A percentile compares a stretch with the other conserved stretches of the same genome.
Evolutionary conservation across 2,797 vertebrate genomes (phyloP).

Genomic region (Amblyraja radiata): DNA sequence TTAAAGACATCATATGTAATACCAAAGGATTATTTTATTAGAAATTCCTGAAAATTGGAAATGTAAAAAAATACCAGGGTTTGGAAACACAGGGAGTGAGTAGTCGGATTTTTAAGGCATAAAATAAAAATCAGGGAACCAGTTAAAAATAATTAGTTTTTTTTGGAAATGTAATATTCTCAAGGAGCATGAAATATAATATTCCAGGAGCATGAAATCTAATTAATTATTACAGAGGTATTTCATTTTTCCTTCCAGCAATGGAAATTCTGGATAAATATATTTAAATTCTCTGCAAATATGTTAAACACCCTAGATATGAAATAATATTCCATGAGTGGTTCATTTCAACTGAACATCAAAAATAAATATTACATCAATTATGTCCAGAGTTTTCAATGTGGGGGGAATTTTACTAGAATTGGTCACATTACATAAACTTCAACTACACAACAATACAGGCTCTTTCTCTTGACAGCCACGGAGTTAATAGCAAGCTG

Average conservation of each 20-base stretch:
- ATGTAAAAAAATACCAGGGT: background rate
- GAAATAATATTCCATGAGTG: background rate
- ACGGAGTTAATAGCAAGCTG: background rate
- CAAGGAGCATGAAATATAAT: background rate
- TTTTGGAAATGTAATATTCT: background rate
- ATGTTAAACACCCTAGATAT: background rate
- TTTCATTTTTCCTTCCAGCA: background rate
- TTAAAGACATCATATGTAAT: too few species aligned
- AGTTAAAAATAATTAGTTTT: background rate
- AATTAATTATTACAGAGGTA: background rate
- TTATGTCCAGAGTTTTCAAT: background rate
- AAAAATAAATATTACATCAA: background rate
- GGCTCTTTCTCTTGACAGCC: background rate
- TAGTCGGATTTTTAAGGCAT: background rate
- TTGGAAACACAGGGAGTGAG: background rate
- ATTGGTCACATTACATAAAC: background rate
- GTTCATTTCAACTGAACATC: background rate
- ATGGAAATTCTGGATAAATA: background rate
- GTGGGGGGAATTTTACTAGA: background rate
- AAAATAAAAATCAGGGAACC: background rate
- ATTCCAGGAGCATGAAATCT: background rate
- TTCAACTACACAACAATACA: background rate
- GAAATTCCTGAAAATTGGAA: background rate
- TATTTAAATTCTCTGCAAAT: background rate
- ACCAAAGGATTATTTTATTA: too few species aligned